Conservation (phyloP, 2,888 invertebrate genomes). For the Trypoxylon attenuatum region DNA sequence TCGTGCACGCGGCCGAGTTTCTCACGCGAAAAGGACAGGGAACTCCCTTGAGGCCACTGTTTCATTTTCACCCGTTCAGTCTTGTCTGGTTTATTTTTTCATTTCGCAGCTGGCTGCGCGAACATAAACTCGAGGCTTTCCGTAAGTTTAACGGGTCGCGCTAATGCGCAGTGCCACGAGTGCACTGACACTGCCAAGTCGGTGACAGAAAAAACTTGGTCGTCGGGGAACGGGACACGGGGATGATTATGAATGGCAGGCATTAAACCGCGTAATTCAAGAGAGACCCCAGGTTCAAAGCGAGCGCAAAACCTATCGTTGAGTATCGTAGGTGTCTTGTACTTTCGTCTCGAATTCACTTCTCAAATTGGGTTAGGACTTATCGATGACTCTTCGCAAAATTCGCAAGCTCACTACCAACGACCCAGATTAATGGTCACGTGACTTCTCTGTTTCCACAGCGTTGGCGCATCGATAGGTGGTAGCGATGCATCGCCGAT, state of each 20-base stretch:
- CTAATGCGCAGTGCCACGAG: not conserved
- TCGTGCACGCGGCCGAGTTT: too few relatives aligned
- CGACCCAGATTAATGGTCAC: slow-evolving; percentile 23
- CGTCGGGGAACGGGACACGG: too few relatives aligned
- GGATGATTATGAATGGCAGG: too few relatives aligned
- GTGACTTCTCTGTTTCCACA: slow-evolving; percentile 25
- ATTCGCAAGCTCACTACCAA: slow-evolving; percentile 18
- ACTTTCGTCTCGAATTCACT: too few relatives aligned
- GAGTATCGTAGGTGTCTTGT: too few relatives aligned
- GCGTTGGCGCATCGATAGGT: slow-evolving; percentile 2
- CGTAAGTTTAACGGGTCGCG: slow-evolving; percentile 13
- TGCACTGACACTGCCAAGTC: not conserved
- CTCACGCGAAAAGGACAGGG: not conserved
- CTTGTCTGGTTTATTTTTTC: slow-evolving; percentile 4
- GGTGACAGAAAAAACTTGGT: too few relatives aligned
- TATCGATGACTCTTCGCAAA: slow-evolving; percentile 18
- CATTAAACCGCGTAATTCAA: too few relatives aligned
- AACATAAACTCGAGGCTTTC: slow-evolving; percentile 12
- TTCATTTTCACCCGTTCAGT: not conserved
- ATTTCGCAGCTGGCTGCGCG: slow-evolving; percentile 5
- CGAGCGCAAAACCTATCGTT: slow-evolving; percentile 5
- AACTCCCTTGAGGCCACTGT: not conserved
- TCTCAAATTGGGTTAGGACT: slow-evolving; percentile 20
- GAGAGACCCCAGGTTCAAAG: too few relatives aligned
- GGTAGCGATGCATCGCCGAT: not conserved